Evolutionary conservation across 2,888 invertebrate species (phyloP).

Genomic region (Arrhopalites spinosus): DNA sequence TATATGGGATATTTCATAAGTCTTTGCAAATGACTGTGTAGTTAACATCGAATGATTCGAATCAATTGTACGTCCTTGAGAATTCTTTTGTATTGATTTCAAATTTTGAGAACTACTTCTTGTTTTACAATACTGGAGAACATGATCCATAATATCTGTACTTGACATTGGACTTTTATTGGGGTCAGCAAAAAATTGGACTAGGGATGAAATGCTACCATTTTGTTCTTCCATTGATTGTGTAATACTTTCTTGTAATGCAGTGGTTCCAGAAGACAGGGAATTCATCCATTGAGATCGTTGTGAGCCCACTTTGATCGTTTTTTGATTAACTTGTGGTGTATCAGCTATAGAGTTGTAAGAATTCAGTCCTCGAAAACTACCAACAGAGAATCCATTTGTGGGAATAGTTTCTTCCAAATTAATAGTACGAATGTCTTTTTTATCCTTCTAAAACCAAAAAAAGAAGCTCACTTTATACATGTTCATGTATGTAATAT

Average conservation of each 20-base stretch:
- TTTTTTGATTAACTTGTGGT: not conserved
- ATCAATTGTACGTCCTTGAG: too few relatives aligned
- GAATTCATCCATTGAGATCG: not conserved
- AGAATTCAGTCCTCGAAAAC: too few relatives aligned
- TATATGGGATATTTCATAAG: too few relatives aligned
- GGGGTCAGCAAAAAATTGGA: not conserved
- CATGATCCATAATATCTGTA: not conserved
- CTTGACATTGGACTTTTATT: not conserved
- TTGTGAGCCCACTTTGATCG: not conserved
- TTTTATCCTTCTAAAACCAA: not conserved
- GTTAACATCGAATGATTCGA: too few relatives aligned
- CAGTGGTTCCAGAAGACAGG: not conserved
- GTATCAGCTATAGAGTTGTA: too few relatives aligned
- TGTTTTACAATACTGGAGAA: not conserved
- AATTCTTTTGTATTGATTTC: not conserved
- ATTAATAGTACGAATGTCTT: too few relatives aligned
- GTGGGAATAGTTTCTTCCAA: too few relatives aligned
- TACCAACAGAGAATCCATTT: not conserved
- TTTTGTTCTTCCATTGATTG: not conserved
- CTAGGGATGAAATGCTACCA: conserved; percentile 2
- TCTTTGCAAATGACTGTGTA: too few relatives aligned
- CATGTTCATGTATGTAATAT: too few relatives aligned
- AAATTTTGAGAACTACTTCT: not conserved
- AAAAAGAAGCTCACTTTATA: too few relatives aligned
- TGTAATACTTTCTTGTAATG: not conserved